phyloP scores from a whole-genome alignment of 1,140 invertebrate species.

The Physella acuta region DNA sequence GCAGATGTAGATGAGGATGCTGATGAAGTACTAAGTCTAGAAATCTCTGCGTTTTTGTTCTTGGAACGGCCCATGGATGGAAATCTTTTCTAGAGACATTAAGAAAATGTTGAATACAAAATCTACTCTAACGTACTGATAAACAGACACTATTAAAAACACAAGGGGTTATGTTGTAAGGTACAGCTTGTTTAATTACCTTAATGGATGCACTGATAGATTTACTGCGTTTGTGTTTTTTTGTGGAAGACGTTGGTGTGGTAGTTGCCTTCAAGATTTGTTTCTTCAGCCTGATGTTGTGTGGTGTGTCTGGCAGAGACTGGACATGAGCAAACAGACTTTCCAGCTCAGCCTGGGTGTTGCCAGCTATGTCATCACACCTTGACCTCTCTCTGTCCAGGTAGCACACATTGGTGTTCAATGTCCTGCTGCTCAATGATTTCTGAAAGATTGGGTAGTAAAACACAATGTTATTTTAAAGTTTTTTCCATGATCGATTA shows the following conservation, averaged over 20 bases:
- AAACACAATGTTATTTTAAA: too few species aligned
- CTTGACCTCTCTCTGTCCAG: conserved; percentile 3
- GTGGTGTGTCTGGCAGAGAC: conserved; percentile 13
- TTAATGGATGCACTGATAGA: conserved; percentile 24
- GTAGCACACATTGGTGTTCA: conserved; percentile 22
- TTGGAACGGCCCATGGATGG: conserved; percentile 12
- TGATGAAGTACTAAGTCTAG: conserved; percentile 1
- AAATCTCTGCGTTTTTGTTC: background rate
- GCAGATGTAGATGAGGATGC: background rate
- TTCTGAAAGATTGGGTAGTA: too few species aligned
- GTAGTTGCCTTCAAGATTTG: conserved; percentile 6
- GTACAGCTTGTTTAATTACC: background rate
- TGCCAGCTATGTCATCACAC: conserved; percentile 13
- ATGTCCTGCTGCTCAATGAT: conserved; percentile 7
- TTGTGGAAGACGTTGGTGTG: background rate
- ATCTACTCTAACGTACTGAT: too few species aligned
- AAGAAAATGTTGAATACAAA: too few species aligned
- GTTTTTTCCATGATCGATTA: too few species aligned
- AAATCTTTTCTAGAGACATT: conserved; percentile 1
- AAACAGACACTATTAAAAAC: background rate
- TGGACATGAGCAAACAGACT: conserved; percentile 20
- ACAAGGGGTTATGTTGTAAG: background rate
- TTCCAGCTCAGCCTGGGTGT: conserved; percentile 20
- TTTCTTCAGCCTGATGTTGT: conserved; percentile 3
- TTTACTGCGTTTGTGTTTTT: conserved; percentile 12